Base-by-base conservation (phyloP, 2,888 invertebrate genomes). In the Gastracanthus pulcherrimus region DNA sequence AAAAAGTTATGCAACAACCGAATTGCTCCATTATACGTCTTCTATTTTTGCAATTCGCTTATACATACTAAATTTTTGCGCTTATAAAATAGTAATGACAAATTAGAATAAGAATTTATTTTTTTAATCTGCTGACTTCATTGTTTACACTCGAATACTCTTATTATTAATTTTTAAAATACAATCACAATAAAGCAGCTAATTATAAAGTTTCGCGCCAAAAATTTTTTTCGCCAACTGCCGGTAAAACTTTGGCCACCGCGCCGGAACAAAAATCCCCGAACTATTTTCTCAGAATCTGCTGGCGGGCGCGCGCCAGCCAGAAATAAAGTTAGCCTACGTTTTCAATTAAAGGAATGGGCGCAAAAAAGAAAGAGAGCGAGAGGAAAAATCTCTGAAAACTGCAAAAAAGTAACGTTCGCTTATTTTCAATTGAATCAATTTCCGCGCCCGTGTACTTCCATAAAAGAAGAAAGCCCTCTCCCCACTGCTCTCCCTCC, bases 351-450 rank as follows among this genome's bases (percentile, higher is more conserved):
- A 70, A 51, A 71, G 31, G 26, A 69, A 45, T 36, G n/a, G 38
- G 11, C 64, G 26, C 55, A n/a, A n/a, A 51, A 26, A 60, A 31
- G 9, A 69, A 11, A 34, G 69, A 31, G 69, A 1, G 71, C 19
- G 29, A 19, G 51, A 26, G 41, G 19, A 31, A 51, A 51, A 51
- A 41, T 34, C 29, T 48, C 29, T 26, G 38, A 11, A 69, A 76
- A 76, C 71, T 31, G 6, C 69, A 29, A 74, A 76, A 55, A 58
- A 55, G 29, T 64, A 51, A 51, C 38, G 38, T 51, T 71, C 67
- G 55, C 66, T 69, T 64, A 75, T 75, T 70, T 64, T 67, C 75
- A 80, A 75, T 78, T 41, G 70, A 78, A 78, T 82, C 78, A 78
- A 78, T 78, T 78, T 78, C 82, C 75, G 55, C 64, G 23, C 34